Base-by-base conservation (phyloP, 1,140 invertebrate species). In the Anthonomus grandis region DNA sequence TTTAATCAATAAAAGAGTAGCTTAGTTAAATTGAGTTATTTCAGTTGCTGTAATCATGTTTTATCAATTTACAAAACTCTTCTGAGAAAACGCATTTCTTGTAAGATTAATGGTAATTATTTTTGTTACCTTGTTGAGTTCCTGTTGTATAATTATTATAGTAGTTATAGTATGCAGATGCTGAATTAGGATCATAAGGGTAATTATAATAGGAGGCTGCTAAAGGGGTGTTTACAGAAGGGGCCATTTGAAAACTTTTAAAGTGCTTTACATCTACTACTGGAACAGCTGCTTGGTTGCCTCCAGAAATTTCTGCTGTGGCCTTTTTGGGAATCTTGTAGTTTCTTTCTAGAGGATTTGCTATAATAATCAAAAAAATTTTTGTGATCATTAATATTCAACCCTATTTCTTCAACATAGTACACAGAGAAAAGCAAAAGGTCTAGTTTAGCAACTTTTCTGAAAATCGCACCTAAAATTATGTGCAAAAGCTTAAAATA, bases 201-300 rank as follows among this genome's bases (percentile, higher is more conserved):
- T 49, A 59, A 41, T 59, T 63, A 39, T 57, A 60, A 27, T 51
- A 63, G 10, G 36, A 57, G 36, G 44, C 56, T 19, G 48, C 54
- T 54, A 59, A 46, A 38, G 38, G 59, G 12, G 49, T 63, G 37
- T 13, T 31, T 17, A 9, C 54, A 36, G 18, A 24, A 48, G 39
- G 57, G 54, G 19, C 52, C 42, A 25, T 50, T 45, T 23, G 54
- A 62, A 4, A 46, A 59, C 8, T 41, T 59, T n/a, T n/a, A n/a
- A n/a, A n/a, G 25, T 48, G 31, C 10, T 53, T 8, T 5, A 59
- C 24, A 19, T n/a, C 3, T n/a, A 15, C 8, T 21, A 15, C 37
- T 53, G 36, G 13, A 37, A 24, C 18, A 13, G 21, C 22, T 10
- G 8, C 25, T 13, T n/a, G n/a, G n/a, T 39, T 4, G 13, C 44